Base-by-base conservation (phyloP, 2,888 invertebrate genomes). In the Morpho achilles region DNA sequence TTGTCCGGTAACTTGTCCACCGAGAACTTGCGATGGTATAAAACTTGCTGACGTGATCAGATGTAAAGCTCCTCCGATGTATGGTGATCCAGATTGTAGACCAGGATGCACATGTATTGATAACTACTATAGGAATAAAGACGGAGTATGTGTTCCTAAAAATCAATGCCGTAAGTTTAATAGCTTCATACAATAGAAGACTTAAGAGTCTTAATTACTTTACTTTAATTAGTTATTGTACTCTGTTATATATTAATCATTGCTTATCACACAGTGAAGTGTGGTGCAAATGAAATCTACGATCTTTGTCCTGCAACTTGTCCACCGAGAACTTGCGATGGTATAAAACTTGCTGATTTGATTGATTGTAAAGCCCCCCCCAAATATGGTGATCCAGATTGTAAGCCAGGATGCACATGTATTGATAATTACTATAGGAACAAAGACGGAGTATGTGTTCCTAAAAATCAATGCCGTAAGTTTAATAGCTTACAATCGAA, bases 381-480 rank as follows among this genome's bases (percentile, higher is more conserved):
- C 6, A 53, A 68, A 46, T 64, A 68, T n/a, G 77, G 79, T 7
- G 73, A 75, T 47, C 64, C 71, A 2, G 63, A 62, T 1, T 77
- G 76, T 41, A 39, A 59, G 42, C 64, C 72, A 22, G 72, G 72
- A 0, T 82, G 82, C 56, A 60, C 74, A 8, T 82, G 81, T 54
- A 61, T 53, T 9, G 71, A 79, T 7, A 69, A 70, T 1, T 73
- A 68, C 46, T 66, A 72, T 0, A 72, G 70, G 44, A 65, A 73
- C 44, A 54, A 62, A 3, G 45, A 67, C 2, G 68, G 67, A 8
- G 42, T 48, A 4, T 80, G 79, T 53, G 66, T 79, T 23, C 68
- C 70, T 2, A 64, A 58, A 50, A 55, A 63, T 7, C 8, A 63
- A 50, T 69, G 69, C 10, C 62, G 66, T 62, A 58, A 66, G 59